These are phyloP conservation scores for Drosophila percnosoma DNA, from an alignment of 2,888 invertebrate species.

Conservation along the genomic window DNA sequence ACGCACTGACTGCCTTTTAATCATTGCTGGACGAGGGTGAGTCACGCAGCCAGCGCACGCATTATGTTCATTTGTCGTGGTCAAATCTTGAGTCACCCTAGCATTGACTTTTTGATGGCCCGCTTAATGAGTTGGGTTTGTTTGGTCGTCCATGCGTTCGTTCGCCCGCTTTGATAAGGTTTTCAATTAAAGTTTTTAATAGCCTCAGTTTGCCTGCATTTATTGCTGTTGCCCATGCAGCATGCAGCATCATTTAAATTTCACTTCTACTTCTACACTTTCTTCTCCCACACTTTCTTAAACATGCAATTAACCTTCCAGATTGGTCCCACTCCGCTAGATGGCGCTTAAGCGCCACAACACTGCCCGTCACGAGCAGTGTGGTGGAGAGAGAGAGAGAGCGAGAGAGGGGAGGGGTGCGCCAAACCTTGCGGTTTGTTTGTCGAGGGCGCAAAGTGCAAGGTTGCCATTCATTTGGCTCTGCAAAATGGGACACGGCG, in stretches of 20 bases:
- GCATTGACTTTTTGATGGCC: slow-evolving; percentile 16
- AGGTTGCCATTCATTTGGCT: slow-evolving; percentile 74
- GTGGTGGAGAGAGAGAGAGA: not conserved
- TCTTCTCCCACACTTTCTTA: slow-evolving; percentile 20
- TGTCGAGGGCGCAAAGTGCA: slow-evolving; percentile 73
- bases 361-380: not conserved
- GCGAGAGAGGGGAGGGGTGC: not conserved
- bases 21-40: slow-evolving; percentile 43
- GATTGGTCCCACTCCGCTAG: slow-evolving; percentile 22
- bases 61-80: slow-evolving; percentile 15
- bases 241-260: slow-evolving; percentile 49
- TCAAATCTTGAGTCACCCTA: slow-evolving; percentile 37
- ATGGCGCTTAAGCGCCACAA: slow-evolving; percentile 32
- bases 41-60: slow-evolving; percentile 23
- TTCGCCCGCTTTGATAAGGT: slow-evolving; percentile 37
- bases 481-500: slow-evolving; percentile 48
- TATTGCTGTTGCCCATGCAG: slow-evolving; percentile 27
- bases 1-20: slow-evolving; percentile 28
- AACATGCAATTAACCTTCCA: slow-evolving; percentile 54
- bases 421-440: slow-evolving; percentile 67
- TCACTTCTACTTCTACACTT: slow-evolving; percentile 1
- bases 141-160: not conserved
- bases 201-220: slow-evolving; percentile 36
- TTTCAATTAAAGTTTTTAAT: slow-evolving; percentile 69
- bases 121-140: slow-evolving; percentile 42